phyloP scores from a whole-genome alignment of 1,140 invertebrate species.

The Microplitis mediator region DNA sequence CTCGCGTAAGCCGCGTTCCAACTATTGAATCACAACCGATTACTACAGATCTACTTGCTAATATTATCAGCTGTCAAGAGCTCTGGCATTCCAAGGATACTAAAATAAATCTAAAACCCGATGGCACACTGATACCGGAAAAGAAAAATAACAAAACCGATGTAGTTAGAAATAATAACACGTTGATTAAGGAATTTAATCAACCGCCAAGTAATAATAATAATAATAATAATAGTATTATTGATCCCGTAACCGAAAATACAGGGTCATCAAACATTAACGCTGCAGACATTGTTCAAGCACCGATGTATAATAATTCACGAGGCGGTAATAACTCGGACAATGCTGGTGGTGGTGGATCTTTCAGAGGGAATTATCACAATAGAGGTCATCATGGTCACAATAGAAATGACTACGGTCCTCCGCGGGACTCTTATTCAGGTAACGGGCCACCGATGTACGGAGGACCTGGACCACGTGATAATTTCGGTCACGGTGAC shows the following conservation, averaged over 20 bases:
- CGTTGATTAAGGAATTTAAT: background rate
- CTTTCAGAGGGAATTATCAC: slow-evolving; percentile 51
- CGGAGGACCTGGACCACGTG: slow-evolving; percentile 42
- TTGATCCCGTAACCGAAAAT: slow-evolving; percentile 32
- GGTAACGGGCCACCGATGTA: slow-evolving; percentile 49
- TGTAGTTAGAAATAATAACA: background rate
- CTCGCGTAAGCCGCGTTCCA: slow-evolving; percentile 41
- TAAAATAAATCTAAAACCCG: slow-evolving; percentile 66
- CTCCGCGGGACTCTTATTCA: slow-evolving; percentile 39
- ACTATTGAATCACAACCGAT: background rate
- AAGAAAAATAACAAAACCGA: slow-evolving; percentile 44
- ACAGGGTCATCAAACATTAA: slow-evolving; percentile 48
- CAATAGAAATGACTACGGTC: slow-evolving; percentile 44
- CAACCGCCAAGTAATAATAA: background rate
- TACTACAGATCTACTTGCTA: slow-evolving; percentile 69
- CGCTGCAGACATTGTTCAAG: slow-evolving; percentile 59
- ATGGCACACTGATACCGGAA: slow-evolving; percentile 64
- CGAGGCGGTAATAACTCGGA: slow-evolving; percentile 42
- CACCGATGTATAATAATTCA: slow-evolving; percentile 66
- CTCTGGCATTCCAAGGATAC: slow-evolving; percentile 72
- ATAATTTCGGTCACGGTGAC: slow-evolving; percentile 45
- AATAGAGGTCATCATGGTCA: slow-evolving; percentile 49
- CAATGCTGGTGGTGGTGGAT: slow-evolving; percentile 34
- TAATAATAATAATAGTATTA: background rate
- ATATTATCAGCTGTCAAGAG: slow-evolving; percentile 77